Conservation (phyloP, 2,113 vertebrate genomes). For the Emydocephalus ijimae region DNA sequence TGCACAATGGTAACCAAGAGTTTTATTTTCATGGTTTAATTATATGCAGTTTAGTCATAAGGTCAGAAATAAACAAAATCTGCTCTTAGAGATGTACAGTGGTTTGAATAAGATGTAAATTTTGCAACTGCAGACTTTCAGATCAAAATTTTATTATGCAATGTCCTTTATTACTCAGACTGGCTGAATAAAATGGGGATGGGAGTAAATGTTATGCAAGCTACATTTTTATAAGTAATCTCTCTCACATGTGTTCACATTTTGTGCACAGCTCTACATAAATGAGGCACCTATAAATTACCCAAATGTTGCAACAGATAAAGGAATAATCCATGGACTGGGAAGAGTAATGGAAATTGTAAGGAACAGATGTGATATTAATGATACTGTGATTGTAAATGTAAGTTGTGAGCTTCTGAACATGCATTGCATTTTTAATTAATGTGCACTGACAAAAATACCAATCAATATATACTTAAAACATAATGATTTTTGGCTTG, state of each 20-base stretch:
- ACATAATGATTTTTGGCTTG: not conserved
- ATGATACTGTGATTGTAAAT: conserved; percentile 1
- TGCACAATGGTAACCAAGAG: not conserved
- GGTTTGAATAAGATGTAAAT: not conserved
- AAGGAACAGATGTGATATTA: conserved; percentile 85
- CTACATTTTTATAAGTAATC: not conserved
- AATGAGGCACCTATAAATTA: conserved; percentile 81
- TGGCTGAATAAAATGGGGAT: not conserved
- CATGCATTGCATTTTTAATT: not conserved
- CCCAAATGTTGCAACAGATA: conserved; percentile 77
- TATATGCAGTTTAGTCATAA: not conserved
- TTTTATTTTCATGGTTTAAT: not conserved
- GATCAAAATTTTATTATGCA: not conserved
- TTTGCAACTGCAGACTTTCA: not conserved
- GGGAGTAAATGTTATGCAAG: not conserved
- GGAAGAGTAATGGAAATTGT: conserved; percentile 80
- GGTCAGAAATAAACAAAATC: fast-evolving
- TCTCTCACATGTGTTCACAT: not conserved
- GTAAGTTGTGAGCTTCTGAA: conserved; percentile 57
- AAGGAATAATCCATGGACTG: conserved; percentile 87
- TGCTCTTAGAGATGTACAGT: not conserved
- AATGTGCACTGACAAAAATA: not conserved
- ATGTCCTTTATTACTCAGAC: not conserved
- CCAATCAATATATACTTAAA: not conserved
- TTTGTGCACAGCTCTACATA: conserved; percentile 77